Conservation (phyloP, 2,888 invertebrate species). For the Eupithecia centaureata region DNA sequence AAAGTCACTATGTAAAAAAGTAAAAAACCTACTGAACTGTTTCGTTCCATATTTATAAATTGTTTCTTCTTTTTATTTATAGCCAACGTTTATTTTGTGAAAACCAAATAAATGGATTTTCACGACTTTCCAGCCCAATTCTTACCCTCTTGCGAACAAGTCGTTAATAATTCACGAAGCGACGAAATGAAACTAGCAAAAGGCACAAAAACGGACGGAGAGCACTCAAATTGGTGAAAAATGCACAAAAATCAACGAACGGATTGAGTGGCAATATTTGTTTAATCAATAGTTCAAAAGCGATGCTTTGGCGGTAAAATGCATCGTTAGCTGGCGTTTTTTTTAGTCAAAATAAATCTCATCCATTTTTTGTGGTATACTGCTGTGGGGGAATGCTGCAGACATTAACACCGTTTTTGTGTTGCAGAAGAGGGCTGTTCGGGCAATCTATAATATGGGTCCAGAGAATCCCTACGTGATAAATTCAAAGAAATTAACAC, state of each 20-base stretch:
- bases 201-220: conserved; percentile 6
- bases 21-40: too few relatives aligned
- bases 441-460: too few relatives aligned
- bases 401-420: too few relatives aligned
- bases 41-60: too few relatives aligned
- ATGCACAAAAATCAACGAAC: conserved; percentile 23
- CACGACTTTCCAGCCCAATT: not conserved
- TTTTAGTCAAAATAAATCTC: conserved; percentile 5
- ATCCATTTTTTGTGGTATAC: not conserved
- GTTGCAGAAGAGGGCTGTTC: too few relatives aligned
- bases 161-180: conserved; percentile 22
- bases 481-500: too few relatives aligned
- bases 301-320: conserved; percentile 10
- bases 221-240: conserved; percentile 15
- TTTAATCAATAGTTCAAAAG: conserved; percentile 28
- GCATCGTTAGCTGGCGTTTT: conserved; percentile 5
- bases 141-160: not conserved
- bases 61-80: too few relatives aligned
- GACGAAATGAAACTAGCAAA: conserved; percentile 14
- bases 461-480: too few relatives aligned
- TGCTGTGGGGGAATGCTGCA: too few relatives aligned
- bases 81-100: too few relatives aligned
- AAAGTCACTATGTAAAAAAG: too few relatives aligned
- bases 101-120: too few relatives aligned
- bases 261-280: conserved; percentile 43